phyloP scores from a whole-genome alignment of 2,888 invertebrate genomes.

The Hirtodrosophila trivittata region DNA sequence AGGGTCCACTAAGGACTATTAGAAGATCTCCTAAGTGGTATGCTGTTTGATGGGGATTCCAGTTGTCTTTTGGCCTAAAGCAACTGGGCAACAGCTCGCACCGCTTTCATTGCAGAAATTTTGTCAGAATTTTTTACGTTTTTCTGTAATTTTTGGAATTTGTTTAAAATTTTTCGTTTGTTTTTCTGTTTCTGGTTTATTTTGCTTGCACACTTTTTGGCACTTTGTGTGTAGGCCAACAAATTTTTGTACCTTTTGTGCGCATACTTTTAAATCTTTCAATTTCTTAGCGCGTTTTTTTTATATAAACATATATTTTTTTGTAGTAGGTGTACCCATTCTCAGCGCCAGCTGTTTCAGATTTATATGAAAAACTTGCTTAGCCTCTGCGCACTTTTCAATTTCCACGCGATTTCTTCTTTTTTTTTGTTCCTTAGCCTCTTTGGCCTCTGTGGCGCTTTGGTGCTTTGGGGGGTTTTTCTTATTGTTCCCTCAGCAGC shows the following conservation, averaged over 20 bases:
- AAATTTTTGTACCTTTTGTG: constrained; percentile 43
- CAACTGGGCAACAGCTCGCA: no score
- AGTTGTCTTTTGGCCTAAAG: no score
- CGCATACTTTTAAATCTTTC: constrained; percentile 54
- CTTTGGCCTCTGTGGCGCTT: neutral
- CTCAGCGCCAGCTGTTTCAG: constrained; percentile 64
- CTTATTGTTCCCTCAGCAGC: constrained; percentile 20
- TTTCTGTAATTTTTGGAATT: constrained; percentile 2
- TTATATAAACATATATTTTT: neutral
- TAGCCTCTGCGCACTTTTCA: constrained; percentile 56
- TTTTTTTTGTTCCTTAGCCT: constrained; percentile 1
- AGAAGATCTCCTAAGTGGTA: no score
- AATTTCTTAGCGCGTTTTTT: constrained; percentile 32
- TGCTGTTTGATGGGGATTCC: no score
- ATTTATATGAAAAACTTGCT: constrained; percentile 74
- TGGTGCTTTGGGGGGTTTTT: constrained; percentile 17
- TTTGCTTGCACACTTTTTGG: constrained; percentile 20
- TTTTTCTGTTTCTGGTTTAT: neutral
- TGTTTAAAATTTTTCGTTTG: constrained; percentile 5
- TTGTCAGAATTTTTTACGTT: constrained; percentile 4
- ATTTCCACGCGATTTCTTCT: constrained; percentile 65
- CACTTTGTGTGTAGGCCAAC: constrained; percentile 34
- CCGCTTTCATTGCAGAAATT: neutral
- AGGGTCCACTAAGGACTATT: no score
- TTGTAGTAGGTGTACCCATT: constrained; percentile 7